phyloP scores from a whole-genome alignment of 2,797 vertebrate species.

The Sarcophilus harrisii region DNA sequence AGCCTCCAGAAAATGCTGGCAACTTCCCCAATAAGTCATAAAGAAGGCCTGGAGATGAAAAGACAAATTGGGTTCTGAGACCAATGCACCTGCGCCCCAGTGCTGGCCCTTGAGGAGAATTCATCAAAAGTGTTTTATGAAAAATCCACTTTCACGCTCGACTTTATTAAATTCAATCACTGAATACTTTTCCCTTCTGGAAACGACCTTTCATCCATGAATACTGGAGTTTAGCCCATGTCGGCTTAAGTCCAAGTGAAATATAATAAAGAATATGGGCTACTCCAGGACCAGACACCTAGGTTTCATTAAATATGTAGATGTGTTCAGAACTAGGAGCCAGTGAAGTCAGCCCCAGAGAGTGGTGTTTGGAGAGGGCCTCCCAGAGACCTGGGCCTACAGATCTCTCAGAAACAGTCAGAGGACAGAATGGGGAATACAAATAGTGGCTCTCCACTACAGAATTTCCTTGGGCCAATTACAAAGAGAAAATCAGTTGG shows the following conservation, averaged over 20 bases:
- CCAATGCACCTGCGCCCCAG: constrained; percentile 6
- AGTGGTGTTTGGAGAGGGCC: constrained; percentile 71
- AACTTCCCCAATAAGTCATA: constrained; percentile 60
- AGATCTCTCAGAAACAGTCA: constrained; percentile 73
- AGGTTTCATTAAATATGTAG: constrained; percentile 79
- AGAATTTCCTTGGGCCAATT: constrained; percentile 76
- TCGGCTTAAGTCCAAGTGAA: constrained; percentile 84
- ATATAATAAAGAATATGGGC: constrained; percentile 78
- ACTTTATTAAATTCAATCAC: constrained; percentile 82
- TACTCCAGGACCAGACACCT: constrained; percentile 77
- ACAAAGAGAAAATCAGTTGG: constrained; percentile 77
- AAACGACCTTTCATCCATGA: constrained; percentile 82
- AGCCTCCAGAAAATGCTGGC: constrained; percentile 74
- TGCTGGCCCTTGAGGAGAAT: constrained; percentile 52
- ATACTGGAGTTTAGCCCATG: constrained; percentile 75
- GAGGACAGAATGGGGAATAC: constrained; percentile 73
- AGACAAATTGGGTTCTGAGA: constrained; percentile 9
- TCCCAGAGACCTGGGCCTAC: constrained; percentile 46
- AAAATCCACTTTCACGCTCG: constrained; percentile 80
- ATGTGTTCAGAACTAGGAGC: constrained; percentile 76
- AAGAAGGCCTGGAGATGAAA: constrained; percentile 55
- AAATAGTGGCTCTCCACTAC: constrained; percentile 74
- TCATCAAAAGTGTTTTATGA: constrained; percentile 74
- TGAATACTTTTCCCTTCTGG: constrained; percentile 79
- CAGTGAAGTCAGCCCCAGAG: constrained; percentile 78